A percentile compares a stretch with the other conserved stretches of the same genome.
These are phyloP conservation scores for Pontoporia blainvillei DNA, from an alignment of 2,113 vertebrate genomes.

Conservation along the genomic window DNA sequence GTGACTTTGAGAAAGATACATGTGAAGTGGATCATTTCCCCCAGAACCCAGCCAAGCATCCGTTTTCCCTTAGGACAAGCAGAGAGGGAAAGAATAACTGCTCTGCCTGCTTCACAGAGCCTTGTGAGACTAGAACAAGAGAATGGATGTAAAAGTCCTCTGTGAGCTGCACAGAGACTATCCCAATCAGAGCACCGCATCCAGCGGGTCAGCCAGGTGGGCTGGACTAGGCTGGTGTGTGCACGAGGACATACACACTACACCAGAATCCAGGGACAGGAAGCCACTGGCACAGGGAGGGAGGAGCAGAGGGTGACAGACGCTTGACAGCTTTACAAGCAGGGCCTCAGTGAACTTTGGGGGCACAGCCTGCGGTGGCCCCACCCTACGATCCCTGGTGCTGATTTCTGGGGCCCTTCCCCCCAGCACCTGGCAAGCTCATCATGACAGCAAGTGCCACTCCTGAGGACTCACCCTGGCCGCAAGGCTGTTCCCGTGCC, in stretches of 20 bases:
- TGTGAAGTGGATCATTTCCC: neutral
- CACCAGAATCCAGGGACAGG: neutral
- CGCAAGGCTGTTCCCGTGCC: constrained; percentile 55
- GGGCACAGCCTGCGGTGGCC: neutral
- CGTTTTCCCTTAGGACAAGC: neutral
- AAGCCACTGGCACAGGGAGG: neutral
- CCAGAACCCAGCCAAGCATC: neutral
- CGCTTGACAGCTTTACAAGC: neutral
- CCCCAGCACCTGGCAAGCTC: neutral
- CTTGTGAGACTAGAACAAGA: neutral
- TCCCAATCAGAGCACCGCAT: neutral
- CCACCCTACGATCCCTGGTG: neutral
- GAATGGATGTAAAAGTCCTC: neutral
- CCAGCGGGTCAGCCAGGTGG: neutral
- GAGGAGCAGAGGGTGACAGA: neutral
- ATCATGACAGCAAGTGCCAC: neutral
- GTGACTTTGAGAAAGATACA: neutral
- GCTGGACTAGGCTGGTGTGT: neutral
- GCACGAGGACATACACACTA: neutral
- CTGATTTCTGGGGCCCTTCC: neutral
- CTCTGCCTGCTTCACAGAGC: neutral
- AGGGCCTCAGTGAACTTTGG: neutral
- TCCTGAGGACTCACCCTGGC: neutral
- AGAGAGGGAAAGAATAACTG: neutral
- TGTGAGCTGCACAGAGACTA: neutral